Conservation (phyloP, 2,888 invertebrate species). For the Spisula solida region DNA sequence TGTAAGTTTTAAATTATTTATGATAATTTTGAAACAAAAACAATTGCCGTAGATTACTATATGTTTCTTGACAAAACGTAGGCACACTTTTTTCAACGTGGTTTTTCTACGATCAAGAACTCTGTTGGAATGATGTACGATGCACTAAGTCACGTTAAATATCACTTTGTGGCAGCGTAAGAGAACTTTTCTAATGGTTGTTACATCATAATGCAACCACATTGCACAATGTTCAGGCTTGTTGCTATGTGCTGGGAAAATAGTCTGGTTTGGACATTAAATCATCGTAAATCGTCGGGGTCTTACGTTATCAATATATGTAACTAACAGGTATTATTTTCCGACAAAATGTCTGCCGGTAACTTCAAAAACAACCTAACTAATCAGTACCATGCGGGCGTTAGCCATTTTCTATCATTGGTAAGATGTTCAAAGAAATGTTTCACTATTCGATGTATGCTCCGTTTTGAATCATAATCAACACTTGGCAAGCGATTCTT, state of each 20-base stretch:
- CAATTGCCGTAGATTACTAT: too few species aligned
- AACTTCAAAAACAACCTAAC: constrained; percentile 28
- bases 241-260: not conserved
- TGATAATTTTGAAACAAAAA: too few species aligned
- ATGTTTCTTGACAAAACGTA: too few species aligned
- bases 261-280: constrained; percentile 9
- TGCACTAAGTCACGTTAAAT: too few species aligned
- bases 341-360: not conserved
- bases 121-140: too few species aligned
- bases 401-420: constrained; percentile 27
- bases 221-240: too few species aligned
- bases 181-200: too few species aligned
- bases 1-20: too few species aligned
- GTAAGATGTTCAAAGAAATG: constrained; percentile 34
- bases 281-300: constrained; percentile 5
- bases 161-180: too few species aligned
- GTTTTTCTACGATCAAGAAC: too few species aligned
- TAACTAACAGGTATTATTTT: constrained; percentile 16
- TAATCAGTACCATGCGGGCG: constrained; percentile 31
- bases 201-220: too few species aligned
- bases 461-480: constrained; percentile 43
- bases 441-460: constrained; percentile 35
- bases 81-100: too few species aligned
- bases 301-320: not conserved
- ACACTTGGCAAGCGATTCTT: constrained; percentile 29